Conservation (phyloP, 1,140 invertebrate species). For the Anastatus disparis region DNA sequence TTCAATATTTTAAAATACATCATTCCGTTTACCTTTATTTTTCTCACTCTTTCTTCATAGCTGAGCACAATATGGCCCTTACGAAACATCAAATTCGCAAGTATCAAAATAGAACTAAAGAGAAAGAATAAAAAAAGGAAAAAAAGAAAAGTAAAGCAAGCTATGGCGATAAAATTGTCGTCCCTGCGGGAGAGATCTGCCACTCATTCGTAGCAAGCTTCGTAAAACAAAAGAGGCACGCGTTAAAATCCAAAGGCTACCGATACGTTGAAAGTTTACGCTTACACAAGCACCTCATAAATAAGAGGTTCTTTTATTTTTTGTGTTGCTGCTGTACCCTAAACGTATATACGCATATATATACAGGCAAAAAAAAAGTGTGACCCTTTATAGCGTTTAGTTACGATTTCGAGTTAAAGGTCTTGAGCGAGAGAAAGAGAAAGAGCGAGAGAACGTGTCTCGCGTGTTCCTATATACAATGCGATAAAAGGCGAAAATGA, state of each 20-base stretch:
- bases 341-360: too few species aligned
- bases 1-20: too few species aligned
- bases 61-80: too few species aligned
- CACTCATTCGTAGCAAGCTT: too few species aligned
- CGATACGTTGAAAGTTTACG: neutral
- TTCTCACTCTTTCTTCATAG: too few species aligned
- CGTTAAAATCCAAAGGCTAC: neutral
- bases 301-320: slow-evolving; percentile 4
- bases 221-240: neutral
- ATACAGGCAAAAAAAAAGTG: slow-evolving; percentile 14
- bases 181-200: neutral
- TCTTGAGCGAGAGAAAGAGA: neutral
- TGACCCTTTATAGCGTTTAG: slow-evolving; percentile 9
- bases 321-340: neutral
- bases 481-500: neutral
- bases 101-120: neutral
- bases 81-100: too few species aligned
- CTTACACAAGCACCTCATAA: slow-evolving; percentile 6
- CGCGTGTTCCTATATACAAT: too few species aligned
- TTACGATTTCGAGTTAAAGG: neutral
- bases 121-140: neutral
- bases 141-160: neutral
- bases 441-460: too few species aligned
- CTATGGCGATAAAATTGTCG: neutral
- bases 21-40: too few species aligned